Conservation (phyloP, 2,113 vertebrate species). For the Scopus umbretta region DNA sequence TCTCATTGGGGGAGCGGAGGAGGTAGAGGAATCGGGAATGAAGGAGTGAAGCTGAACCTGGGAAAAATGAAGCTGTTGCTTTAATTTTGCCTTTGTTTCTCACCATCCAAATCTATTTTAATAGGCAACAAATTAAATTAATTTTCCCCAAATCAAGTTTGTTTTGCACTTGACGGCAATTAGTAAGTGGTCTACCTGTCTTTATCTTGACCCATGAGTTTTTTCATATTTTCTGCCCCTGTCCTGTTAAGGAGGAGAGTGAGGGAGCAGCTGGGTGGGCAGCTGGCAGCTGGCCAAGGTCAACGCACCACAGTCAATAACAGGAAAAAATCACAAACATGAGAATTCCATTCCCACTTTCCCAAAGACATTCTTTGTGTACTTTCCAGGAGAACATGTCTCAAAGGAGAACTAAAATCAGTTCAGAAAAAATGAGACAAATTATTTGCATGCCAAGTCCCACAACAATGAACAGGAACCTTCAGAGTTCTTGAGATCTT, state of each 20-base stretch:
- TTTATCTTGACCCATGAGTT: background rate
- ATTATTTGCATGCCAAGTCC: background rate
- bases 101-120: background rate
- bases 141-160: background rate
- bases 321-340: background rate
- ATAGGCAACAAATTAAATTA: background rate
- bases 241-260: background rate
- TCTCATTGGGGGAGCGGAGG: accelerated
- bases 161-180: background rate
- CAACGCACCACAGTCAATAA: background rate
- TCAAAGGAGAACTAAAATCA: background rate
- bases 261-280: background rate
- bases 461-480: background rate
- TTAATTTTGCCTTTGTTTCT: background rate
- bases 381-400: background rate
- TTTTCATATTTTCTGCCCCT: background rate
- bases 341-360: background rate
- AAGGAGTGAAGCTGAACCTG: background rate
- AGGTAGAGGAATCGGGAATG: background rate
- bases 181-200: background rate
- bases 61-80: background rate
- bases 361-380: background rate
- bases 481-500: background rate
- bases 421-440: background rate
- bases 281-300: background rate